Evolutionary conservation across 1,140 invertebrate species (phyloP), one percentile per base, ranked within the genome.

Genomic region (Hestina assimilis): DNA sequence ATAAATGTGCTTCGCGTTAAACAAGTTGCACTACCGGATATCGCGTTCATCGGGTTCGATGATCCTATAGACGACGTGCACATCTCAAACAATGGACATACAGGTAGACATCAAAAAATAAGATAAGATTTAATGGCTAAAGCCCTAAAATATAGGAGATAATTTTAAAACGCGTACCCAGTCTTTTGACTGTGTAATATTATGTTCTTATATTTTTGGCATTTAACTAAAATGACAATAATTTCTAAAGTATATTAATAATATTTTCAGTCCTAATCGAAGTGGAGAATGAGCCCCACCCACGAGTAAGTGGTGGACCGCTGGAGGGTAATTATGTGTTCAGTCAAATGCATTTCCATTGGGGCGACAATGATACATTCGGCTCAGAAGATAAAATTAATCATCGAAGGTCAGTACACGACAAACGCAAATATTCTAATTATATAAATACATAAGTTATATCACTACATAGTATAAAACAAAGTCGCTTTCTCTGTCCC

Each of bases 331-430:
- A 89, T 15, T 98, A 96, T 71, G 82, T 92, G 23, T 96, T 98
- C 63, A 91, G 92, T 15, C 96, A 97, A 69, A 89, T 97, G 56
- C 96, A 97, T 77, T 94, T 94, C 60, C 93, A 94, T 71, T 94
- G 93, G 93, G 96, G 96, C 0, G 90, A 92, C 33, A 93, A 95
- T 52, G 93, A 96, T 66, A 89, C 90, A 0, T 81, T 93, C 40
- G 97, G 97, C 19, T 97, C 96, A 0, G 97, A 99, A 86, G 96
- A 97, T 89, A 91, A 91, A 15, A 94, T 98, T 12, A 95, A 96
- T 54, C 93, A 93, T 64, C 83, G 83, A 23, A 91, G 89, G 90
- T 90, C 75, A 60, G 54, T 29, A n/a, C n/a, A n/a, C n/a, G n/a
- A n/a, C n/a, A n/a, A n/a, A n/a, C n/a, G n/a, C n/a, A n/a, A n/a